Evolutionary conservation across 2,888 invertebrate species (phyloP).

Genomic region (Noctua comes): DNA sequence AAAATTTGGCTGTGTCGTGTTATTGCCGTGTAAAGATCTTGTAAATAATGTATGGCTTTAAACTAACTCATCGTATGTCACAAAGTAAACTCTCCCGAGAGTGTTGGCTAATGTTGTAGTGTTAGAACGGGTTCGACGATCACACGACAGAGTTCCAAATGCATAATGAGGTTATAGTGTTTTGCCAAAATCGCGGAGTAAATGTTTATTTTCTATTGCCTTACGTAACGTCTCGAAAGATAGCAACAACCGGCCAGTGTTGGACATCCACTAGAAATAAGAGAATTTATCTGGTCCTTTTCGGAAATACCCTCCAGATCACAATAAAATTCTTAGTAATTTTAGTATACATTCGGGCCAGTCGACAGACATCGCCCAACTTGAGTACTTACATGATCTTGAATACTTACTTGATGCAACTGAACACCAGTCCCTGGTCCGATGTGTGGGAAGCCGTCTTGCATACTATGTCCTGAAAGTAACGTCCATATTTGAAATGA

Average conservation of each 20-base stretch:
- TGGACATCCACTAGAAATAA: conserved; percentile 88
- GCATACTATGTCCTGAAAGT: conserved; percentile 87
- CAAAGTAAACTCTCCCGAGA: conserved; percentile 76
- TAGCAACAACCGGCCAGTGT: conserved; percentile 88
- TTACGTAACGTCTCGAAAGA: conserved; percentile 80
- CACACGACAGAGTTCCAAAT: conserved; percentile 71
- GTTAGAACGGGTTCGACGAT: conserved; percentile 69
- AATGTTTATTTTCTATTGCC: conserved; percentile 80
- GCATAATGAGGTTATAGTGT: conserved; percentile 74
- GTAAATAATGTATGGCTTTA: conserved; percentile 77
- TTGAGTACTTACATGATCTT: conserved; percentile 50
- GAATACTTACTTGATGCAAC: conserved; percentile 50
- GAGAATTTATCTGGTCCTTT: conserved; percentile 84
- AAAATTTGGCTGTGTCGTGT: conserved; percentile 73
- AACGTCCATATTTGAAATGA: conserved; percentile 89
- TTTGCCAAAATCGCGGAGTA: conserved; percentile 79
- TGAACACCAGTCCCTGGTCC: conserved; percentile 72
- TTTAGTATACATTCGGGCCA: conserved; percentile 83
- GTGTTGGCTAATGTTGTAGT: conserved; percentile 70
- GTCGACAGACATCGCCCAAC: conserved; percentile 54
- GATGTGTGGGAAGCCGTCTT: conserved; percentile 85
- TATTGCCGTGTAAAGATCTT: conserved; percentile 73
- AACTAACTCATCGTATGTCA: conserved; percentile 78
- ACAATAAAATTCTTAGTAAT: conserved; percentile 86
- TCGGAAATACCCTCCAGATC: conserved; percentile 86